Percentiles rank a stretch among this genome's conserved stretches.
Evolutionary conservation across 2,113 vertebrate species (phyloP).

Genomic region (Glareola pratincola): DNA sequence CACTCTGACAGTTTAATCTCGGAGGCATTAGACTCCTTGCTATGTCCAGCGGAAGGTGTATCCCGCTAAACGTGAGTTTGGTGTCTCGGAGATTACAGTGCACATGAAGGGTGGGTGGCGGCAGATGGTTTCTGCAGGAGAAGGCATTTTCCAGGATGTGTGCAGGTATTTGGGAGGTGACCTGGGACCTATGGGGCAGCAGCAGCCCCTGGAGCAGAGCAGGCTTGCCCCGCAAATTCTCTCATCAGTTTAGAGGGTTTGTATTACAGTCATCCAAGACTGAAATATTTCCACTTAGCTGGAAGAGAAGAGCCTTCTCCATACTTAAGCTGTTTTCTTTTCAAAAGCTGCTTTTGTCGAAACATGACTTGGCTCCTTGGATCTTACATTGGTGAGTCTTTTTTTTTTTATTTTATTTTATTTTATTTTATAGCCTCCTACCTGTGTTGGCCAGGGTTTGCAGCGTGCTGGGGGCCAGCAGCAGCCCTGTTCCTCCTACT

Average conservation of each 20-base stretch:
- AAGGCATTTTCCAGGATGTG: background rate
- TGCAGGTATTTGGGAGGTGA: background rate
- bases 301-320: background rate
- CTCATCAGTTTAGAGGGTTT: background rate
- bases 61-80: background rate
- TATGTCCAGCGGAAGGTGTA: background rate
- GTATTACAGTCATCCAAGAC: background rate
- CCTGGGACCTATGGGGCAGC: background rate
- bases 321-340: background rate
- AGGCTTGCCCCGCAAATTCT: background rate
- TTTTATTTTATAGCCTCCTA: background rate
- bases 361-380: background rate
- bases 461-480: fast-evolving
- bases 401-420: background rate
- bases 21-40: background rate
- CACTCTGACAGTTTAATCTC: background rate
- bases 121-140: background rate
- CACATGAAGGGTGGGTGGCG: background rate
- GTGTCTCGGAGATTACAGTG: background rate
- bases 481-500: background rate
- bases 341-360: background rate
- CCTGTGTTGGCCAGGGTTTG: background rate
- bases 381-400: background rate
- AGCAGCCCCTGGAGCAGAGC: background rate
- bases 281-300: background rate